Percentiles rank a stretch among this genome's conserved stretches.
Evolutionary conservation across 2,888 invertebrate species (phyloP).

Genomic region (Microplitis manilae): DNA sequence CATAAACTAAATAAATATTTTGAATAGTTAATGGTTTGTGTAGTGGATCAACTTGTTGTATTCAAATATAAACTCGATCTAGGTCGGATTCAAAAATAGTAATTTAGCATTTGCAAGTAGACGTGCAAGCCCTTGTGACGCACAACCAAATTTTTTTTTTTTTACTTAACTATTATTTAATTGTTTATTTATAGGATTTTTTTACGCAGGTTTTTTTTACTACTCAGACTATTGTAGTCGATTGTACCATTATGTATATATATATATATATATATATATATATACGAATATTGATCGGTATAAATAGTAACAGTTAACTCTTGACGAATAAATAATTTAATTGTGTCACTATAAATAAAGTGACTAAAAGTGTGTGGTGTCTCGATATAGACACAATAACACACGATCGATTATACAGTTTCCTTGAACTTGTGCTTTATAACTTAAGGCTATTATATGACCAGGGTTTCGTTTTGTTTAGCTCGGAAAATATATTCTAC

Average conservation of each 20-base stretch:
- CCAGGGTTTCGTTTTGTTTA: neutral
- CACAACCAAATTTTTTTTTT: conserved; percentile 1
- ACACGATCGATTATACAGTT: conserved; percentile 14
- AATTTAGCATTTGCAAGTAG: conserved; percentile 28
- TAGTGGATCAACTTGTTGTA: conserved; percentile 26
- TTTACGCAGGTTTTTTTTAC: too few species aligned
- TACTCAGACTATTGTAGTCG: too few species aligned
- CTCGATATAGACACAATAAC: conserved; percentile 36
- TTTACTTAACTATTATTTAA: neutral
- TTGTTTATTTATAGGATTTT: neutral
- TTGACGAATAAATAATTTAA: neutral
- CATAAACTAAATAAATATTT: neutral
- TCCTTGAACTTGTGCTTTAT: conserved; percentile 47
- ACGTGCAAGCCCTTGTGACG: conserved; percentile 11
- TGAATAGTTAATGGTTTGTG: neutral
- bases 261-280: neutral
- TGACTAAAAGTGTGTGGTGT: conserved; percentile 19
- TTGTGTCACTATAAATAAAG: conserved; percentile 14
- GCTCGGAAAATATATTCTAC: neutral
- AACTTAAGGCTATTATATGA: conserved; percentile 4
- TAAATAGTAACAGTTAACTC: neutral
- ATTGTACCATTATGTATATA: too few species aligned
- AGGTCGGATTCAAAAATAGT: conserved; percentile 64
- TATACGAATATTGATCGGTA: neutral
- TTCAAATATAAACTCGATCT: conserved; percentile 55